Base-by-base conservation (phyloP, 2,888 invertebrate genomes). In the Ornithoptera alexandrae region DNA sequence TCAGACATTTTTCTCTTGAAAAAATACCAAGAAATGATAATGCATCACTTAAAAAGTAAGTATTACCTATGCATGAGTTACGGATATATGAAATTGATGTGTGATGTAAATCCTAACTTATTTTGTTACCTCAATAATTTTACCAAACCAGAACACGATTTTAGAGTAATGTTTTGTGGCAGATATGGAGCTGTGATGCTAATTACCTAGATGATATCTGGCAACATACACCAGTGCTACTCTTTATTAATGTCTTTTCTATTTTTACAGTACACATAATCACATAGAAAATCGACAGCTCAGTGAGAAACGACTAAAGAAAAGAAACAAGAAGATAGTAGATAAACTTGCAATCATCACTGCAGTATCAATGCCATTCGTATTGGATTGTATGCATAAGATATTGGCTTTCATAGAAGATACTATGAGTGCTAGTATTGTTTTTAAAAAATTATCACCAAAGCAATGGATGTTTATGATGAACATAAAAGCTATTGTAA, bases 401-500 rank as follows among this genome's bases (percentile, higher is more conserved):
- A 62, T 70, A 50, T 36, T 62, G 50, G 24, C 50, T 12, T 70
- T 70, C 22, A 8, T 70, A 24, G 59, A 70, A 30, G 66, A 70
- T 30, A 22, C 30, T 20, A 53, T 24, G 20, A 50, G 53, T 39
- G 50, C 50, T 22, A 67, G 62, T 22, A 2, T 70, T 4, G 22
- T 30, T 59, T 67, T 70, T 39, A 66, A 62, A 59, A 53, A 66
- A 46, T 12, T 66, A 36, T 3, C 46, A n/a, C 30, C 0, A n/a
- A n/a, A 59, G 12, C 53, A 70, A 53, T 66, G 59, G 53, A 39
- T 12, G 15, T 70, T 70, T 24, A 7, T 70, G 12, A 59, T 59
- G 59, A 70, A 70, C 30, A 5, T 70, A 22, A 70, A 70, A 50
- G 57, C 59, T 17, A 62, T 70, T 22, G 62, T 70, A 17, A 70